These are phyloP conservation scores for Chrysolina oricalcia DNA, from an alignment of 2,888 invertebrate species.

Conservation along the genomic window DNA sequence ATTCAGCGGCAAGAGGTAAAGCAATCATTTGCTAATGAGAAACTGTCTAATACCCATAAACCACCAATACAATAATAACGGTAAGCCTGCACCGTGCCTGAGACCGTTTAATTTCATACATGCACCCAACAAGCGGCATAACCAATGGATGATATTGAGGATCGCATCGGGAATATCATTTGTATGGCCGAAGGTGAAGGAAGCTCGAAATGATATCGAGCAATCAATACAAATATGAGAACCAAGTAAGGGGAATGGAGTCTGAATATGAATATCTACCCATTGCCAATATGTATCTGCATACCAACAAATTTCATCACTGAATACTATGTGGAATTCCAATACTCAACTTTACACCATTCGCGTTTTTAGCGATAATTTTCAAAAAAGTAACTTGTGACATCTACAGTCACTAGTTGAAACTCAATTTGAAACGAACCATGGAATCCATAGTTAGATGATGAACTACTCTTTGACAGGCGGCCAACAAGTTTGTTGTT, in stretches of 20 bases:
- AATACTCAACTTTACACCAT: neutral
- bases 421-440: too few relatives aligned
- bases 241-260: neutral
- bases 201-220: conserved; percentile 11
- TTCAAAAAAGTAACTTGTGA: too few relatives aligned
- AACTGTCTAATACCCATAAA: conserved; percentile 45
- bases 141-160: conserved; percentile 9
- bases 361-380: neutral
- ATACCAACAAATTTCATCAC: neutral
- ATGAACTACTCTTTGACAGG: too few relatives aligned
- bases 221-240: conserved; percentile 19
- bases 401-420: too few relatives aligned
- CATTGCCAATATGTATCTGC: neutral
- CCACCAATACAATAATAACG: conserved; percentile 47
- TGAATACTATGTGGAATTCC: neutral
- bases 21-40: conserved; percentile 37
- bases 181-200: conserved; percentile 27
- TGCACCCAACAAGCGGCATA: conserved; percentile 15
- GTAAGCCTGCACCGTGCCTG: conserved; percentile 32
- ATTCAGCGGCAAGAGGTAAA: conserved; percentile 7
- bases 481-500: too few relatives aligned
- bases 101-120: conserved; percentile 22
- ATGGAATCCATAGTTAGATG: too few relatives aligned
- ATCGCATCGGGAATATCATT: neutral
- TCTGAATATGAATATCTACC: neutral